A percentile compares a stretch with the other conserved stretches of the same genome.
These are phyloP conservation scores for Hepsetus odoe DNA, from an alignment of 2,113 vertebrate species.

Conservation along the genomic window DNA sequence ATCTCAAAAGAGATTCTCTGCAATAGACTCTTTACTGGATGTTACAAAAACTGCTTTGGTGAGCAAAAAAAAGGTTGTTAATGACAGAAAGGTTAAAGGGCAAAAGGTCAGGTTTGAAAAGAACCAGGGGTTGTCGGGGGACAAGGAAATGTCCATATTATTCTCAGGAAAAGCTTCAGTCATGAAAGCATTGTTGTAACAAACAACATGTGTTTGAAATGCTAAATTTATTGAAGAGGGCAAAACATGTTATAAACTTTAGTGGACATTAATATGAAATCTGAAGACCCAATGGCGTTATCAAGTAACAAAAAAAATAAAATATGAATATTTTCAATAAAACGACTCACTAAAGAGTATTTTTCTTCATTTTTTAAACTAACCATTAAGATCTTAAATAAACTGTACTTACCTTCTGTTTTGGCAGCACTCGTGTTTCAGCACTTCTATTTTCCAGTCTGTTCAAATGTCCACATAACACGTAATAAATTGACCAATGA, in stretches of 20 bases:
- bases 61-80: constrained; percentile 14
- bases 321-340: too few relatives aligned
- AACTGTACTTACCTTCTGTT: too few relatives aligned
- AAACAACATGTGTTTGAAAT: not conserved
- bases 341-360: too few relatives aligned
- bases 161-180: not conserved
- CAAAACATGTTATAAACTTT: not conserved
- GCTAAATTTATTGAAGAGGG: not conserved
- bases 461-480: too few relatives aligned
- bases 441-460: too few relatives aligned
- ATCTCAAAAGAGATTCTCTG: constrained; percentile 56
- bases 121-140: not conserved
- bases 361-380: too few relatives aligned
- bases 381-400: too few relatives aligned
- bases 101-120: not conserved
- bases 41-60: constrained; percentile 2
- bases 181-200: not conserved
- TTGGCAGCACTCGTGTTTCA: too few relatives aligned
- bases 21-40: not conserved
- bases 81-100: constrained; percentile 9
- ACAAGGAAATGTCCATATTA: not conserved
- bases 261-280: too few relatives aligned
- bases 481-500: too few relatives aligned
- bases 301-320: too few relatives aligned
- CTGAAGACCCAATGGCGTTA: too few relatives aligned